Evolutionary conservation across 2,113 vertebrate species (phyloP).

Genomic region (Oceanodroma tethys): DNA sequence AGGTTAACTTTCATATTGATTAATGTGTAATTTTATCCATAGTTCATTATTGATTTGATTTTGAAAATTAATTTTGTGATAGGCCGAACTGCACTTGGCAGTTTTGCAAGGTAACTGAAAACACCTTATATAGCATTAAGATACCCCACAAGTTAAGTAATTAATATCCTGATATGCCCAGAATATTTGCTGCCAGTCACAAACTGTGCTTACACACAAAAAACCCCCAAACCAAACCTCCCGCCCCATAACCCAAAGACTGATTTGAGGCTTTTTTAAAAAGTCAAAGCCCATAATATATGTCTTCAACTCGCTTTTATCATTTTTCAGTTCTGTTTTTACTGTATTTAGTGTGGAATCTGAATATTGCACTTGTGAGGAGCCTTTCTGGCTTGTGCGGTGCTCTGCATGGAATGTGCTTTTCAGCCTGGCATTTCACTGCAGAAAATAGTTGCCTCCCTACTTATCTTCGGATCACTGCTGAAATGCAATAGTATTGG

Average conservation of each 20-base stretch:
- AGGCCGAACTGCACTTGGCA: neutral
- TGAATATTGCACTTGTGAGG: neutral
- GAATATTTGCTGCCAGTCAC: neutral
- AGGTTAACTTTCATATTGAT: neutral
- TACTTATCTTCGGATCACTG: neutral
- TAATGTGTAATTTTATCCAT: neutral
- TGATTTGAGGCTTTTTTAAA: neutral
- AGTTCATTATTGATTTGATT: constrained; percentile 25
- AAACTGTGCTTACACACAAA: neutral
- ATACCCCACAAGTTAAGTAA: neutral
- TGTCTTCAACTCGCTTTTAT: neutral
- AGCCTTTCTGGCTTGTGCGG: neutral
- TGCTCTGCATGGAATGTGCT: neutral
- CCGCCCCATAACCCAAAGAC: neutral
- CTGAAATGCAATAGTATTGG: neutral
- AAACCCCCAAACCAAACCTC: neutral
- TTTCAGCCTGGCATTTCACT: neutral
- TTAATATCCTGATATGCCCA: neutral
- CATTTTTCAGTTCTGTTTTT: neutral
- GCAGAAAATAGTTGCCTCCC: neutral
- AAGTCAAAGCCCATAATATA: neutral
- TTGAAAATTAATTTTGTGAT: constrained; percentile 21
- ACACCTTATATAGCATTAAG: neutral
- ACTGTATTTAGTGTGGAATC: neutral
- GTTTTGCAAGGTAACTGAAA: neutral